Conservation (phyloP, 2,888 invertebrate genomes). For the Hipparchia sbordonii region DNA sequence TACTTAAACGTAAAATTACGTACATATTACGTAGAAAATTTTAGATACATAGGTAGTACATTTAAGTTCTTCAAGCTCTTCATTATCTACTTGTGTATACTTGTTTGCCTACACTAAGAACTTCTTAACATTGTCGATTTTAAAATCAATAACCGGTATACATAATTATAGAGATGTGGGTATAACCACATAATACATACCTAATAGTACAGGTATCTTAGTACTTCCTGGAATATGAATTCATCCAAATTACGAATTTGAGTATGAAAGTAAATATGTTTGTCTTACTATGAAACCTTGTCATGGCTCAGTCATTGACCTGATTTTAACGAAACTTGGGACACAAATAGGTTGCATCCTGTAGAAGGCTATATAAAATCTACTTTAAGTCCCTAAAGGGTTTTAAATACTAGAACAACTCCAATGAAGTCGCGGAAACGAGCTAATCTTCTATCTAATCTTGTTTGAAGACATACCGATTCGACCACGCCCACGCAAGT, state of each 20-base stretch:
- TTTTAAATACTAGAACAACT: background rate
- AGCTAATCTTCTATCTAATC: background rate
- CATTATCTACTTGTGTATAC: background rate
- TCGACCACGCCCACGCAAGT: conserved; percentile 1
- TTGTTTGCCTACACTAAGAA: background rate
- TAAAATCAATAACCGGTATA: background rate
- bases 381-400: background rate
- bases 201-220: no score
- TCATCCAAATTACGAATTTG: background rate
- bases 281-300: no score
- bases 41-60: no score
- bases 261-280: background rate
- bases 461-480: background rate
- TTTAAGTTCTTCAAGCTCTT: background rate
- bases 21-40: background rate
- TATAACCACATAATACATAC: no score
- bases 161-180: no score
- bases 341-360: background rate
- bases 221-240: no score
- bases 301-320: no score
- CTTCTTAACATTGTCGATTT: background rate
- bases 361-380: background rate
- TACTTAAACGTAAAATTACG: background rate
- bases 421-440: background rate
- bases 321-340: no score